phyloP scores from a whole-genome alignment of 2,797 vertebrate genomes.

The Cuculus canorus region DNA sequence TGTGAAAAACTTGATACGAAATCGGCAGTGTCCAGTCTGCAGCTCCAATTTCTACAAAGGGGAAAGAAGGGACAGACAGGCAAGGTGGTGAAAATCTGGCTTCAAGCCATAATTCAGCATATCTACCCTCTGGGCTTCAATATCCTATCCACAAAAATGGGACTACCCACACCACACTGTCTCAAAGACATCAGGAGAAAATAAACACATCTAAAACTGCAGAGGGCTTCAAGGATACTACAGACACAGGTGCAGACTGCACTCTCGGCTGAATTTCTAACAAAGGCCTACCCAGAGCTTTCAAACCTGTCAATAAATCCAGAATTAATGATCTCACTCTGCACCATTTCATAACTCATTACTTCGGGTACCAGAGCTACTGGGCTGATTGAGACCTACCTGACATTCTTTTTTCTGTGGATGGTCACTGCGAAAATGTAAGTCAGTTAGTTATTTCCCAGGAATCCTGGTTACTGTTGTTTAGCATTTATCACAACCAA shows the following conservation, averaged over 20 bases:
- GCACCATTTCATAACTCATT: neutral
- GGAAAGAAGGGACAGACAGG: neutral
- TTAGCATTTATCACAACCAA: neutral
- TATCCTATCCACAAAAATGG: neutral
- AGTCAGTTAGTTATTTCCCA: neutral
- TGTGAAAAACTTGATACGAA: neutral
- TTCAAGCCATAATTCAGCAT: neutral
- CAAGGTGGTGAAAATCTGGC: neutral
- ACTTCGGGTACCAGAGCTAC: neutral
- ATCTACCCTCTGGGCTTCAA: neutral
- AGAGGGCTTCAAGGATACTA: neutral
- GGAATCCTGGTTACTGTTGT: neutral
- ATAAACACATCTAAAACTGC: neutral
- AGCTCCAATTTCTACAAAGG: neutral
- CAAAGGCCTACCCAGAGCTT: neutral
- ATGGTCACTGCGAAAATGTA: neutral
- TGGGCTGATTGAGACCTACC: neutral
- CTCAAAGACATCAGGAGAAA: neutral
- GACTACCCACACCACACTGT: neutral
- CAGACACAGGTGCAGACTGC: neutral
- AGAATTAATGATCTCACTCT: conserved; percentile 19
- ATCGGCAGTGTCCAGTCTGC: neutral
- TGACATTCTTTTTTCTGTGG: neutral
- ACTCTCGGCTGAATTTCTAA: neutral
- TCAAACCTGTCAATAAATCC: conserved; percentile 32